Evolutionary conservation across 1,140 invertebrate species (phyloP).

Genomic region (Heliothis virescens): DNA sequence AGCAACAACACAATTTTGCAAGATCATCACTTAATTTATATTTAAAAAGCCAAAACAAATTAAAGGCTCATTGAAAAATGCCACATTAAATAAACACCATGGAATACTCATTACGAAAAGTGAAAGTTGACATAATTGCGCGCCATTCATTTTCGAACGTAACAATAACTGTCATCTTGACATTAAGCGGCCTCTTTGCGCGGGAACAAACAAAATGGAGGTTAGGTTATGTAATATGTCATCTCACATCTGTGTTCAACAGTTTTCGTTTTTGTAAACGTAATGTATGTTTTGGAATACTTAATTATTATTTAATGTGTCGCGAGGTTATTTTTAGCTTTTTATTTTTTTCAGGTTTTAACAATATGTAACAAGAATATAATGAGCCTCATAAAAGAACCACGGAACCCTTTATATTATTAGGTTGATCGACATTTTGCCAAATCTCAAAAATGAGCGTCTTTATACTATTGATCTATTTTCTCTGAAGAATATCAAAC

Average conservation of each 20-base stretch:
- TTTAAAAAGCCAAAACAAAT: background rate
- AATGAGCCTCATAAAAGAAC: no score
- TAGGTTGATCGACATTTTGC: no score
- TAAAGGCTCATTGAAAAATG: background rate
- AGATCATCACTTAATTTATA: background rate
- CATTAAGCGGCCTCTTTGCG: slow-evolving; percentile 61
- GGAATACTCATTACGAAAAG: slow-evolving; percentile 52
- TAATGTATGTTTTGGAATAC: background rate
- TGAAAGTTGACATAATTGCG: slow-evolving; percentile 61
- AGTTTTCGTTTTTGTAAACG: slow-evolving; percentile 9
- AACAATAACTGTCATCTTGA: slow-evolving; percentile 58
- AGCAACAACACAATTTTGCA: no score
- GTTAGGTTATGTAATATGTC: slow-evolving; percentile 26
- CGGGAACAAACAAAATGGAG: slow-evolving; percentile 13
- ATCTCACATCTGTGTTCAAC: background rate
- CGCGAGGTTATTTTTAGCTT: no score
- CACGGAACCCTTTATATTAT: no score
- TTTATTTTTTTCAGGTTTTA: no score
- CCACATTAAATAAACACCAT: slow-evolving; percentile 25
- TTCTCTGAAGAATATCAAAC: no score
- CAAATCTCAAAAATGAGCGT: no score
- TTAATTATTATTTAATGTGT: no score
- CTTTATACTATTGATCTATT: no score
- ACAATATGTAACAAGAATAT: no score
- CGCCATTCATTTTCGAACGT: slow-evolving; percentile 54